These are phyloP conservation scores for Virgularia gustaviana DNA, from an alignment of 92 coral and sea anemone species.

Conservation along the genomic window DNA sequence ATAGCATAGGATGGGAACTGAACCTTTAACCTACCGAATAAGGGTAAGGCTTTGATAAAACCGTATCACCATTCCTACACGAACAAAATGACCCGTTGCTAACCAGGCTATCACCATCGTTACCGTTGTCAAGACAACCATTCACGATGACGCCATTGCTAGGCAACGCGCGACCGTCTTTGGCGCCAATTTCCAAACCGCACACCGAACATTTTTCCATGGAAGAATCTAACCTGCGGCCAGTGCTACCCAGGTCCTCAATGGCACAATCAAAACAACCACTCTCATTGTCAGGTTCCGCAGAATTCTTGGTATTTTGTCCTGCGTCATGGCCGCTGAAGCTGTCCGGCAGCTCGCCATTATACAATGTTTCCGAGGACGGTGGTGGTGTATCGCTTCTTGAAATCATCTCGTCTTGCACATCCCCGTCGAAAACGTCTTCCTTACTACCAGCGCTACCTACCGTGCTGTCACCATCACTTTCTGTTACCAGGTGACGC, in stretches of 20 bases:
- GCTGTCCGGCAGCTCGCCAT: conserved; percentile 21
- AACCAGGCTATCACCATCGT: conserved; percentile 39
- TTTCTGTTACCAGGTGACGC: conserved; percentile 76
- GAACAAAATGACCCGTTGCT: conserved; percentile 46
- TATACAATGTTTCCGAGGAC: conserved; percentile 38
- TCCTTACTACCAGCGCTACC: conserved; percentile 92
- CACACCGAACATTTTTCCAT: conserved; percentile 40
- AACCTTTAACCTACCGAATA: conserved; percentile 71
- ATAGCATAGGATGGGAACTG: background rate
- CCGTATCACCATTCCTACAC: conserved; percentile 60
- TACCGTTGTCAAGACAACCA: conserved; percentile 53
- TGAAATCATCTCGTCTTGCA: conserved; percentile 45
- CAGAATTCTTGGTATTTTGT: conserved; percentile 72
- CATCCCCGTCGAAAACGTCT: conserved; percentile 67
- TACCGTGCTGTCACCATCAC: conserved; percentile 77
- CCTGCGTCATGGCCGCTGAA: too few species aligned
- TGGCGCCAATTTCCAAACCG: background rate
- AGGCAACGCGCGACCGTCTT: background rate
- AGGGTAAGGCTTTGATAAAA: conserved; percentile 58
- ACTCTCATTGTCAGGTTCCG: conserved; percentile 71
- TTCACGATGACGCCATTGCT: conserved; percentile 52
- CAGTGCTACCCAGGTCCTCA: conserved; percentile 65
- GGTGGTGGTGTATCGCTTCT: conserved; percentile 46
- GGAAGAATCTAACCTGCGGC: conserved; percentile 49
- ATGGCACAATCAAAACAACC: conserved; percentile 88